These are phyloP conservation scores for Nephrotoma guestfalica DNA, from an alignment of 2,888 invertebrate genomes.

Conservation along the genomic window DNA sequence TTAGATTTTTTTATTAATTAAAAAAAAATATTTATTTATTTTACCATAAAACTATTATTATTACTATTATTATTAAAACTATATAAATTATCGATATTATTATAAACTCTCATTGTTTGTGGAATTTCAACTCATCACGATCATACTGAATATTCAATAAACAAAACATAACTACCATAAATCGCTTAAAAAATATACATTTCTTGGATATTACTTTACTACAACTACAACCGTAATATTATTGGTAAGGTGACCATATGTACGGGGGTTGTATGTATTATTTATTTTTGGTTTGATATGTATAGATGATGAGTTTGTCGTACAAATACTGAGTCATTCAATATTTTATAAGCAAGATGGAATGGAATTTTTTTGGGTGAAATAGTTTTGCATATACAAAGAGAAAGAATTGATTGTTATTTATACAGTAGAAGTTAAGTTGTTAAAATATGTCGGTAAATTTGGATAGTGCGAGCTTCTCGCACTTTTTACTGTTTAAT, in stretches of 20 bases:
- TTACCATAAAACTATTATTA: background rate
- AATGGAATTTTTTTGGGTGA: background rate
- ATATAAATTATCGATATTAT: slow-evolving; percentile 1
- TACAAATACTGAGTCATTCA: background rate
- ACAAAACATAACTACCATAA: background rate
- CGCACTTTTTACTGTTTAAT: too few species aligned
- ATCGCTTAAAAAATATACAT: background rate
- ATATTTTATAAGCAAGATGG: background rate
- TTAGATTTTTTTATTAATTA: background rate
- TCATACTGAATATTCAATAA: slow-evolving; percentile 2
- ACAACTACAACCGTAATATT: background rate
- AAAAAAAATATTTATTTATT: background rate
- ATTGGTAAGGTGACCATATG: background rate
- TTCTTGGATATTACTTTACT: background rate
- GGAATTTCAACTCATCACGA: slow-evolving; percentile 3
- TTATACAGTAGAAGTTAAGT: background rate
- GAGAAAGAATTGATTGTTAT: background rate
- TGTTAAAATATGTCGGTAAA: too few species aligned
- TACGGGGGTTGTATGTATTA: background rate
- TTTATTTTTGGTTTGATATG: background rate
- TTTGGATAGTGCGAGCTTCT: too few species aligned
- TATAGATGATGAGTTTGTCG: background rate
- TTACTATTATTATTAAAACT: background rate
- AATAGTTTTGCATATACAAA: background rate
- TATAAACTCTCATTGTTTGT: background rate